Conservation (phyloP, 2,888 invertebrate genomes). For the Alloplasta piceator region DNA sequence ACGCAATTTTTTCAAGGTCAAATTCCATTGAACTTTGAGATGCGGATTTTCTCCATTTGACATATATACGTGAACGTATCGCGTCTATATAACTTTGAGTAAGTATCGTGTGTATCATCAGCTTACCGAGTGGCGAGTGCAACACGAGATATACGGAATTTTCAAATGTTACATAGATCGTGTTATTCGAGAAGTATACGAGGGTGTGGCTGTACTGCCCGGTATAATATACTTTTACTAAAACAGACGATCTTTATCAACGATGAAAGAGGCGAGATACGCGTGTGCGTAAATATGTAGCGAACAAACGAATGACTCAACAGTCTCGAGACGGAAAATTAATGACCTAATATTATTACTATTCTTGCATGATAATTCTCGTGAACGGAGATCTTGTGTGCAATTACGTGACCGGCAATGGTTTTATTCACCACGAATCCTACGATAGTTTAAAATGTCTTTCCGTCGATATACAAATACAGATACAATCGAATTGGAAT, state of each 20-base stretch:
- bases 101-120: conserved; percentile 20
- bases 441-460: background rate
- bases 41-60: conserved; percentile 5
- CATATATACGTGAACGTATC: background rate
- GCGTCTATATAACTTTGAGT: conserved; percentile 13
- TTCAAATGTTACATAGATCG: conserved; percentile 40
- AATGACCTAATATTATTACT: conserved; percentile 19
- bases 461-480: background rate
- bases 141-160: conserved; percentile 43
- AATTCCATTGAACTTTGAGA: conserved; percentile 42
- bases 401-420: conserved; percentile 3
- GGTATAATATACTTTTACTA: background rate
- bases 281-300: background rate
- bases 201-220: conserved; percentile 59
- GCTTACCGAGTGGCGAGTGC: conserved; percentile 45
- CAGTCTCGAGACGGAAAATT: conserved; percentile 44
- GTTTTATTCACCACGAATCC: background rate
- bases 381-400: background rate
- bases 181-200: conserved; percentile 58
- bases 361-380: background rate
- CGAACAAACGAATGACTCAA: conserved; percentile 48
- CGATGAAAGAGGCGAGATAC: background rate
- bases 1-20: conserved; percentile 41
- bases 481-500: background rate
- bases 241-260: conserved; percentile 46